Base-by-base conservation (phyloP, 1,140 invertebrate species). In the Caenorhabditis remanei region DNA sequence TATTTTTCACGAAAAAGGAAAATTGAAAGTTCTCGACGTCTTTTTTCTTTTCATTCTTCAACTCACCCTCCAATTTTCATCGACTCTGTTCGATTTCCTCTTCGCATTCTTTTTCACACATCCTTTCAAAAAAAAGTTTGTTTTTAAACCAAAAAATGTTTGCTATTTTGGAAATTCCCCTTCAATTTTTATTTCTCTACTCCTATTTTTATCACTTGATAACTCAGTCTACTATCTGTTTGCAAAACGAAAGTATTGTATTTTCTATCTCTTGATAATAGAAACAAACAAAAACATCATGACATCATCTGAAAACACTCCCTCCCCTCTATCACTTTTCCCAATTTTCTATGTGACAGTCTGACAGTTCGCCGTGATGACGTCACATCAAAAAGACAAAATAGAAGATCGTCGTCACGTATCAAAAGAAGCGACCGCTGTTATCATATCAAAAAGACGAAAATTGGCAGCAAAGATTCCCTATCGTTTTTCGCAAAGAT, bases 391-490 rank as follows among this genome's bases (percentile, higher is more conserved):
- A 53, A 50, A 46, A 71, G 65, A n/a, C 40, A 24, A 71, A 50
- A 53, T 46, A 11, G 71, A 79, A 24, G 46, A 53, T 79, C 71
- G 71, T 79, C 71, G 71, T 79, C 71, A 79, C 71, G n/a, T 13
- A 63, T 58, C 56, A 41, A 32, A 79, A 53, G 71, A 79, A 53
- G 46, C 43, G 71, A 79, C 24, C 46, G n/a, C 8, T 50, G 71
- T 79, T 79, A 79, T 79, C 71, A 79, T 79, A 79, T 79, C 71
- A 53, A 50, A 50, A 41, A 24, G 43, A 79, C 46, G 67, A 50
- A 79, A 79, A 79, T 79, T 79, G 71, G 71, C 71, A 79, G 46
- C 71, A 50, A 79, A 50, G 46, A 79, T 79, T 79, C 71, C 21
- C n/a, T 79, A 14, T 79, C 11, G 24, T 48, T 79, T 79, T 14